Base-by-base conservation (phyloP, 2,113 vertebrate species). In the Rhinopomastus cyanomelas region DNA sequence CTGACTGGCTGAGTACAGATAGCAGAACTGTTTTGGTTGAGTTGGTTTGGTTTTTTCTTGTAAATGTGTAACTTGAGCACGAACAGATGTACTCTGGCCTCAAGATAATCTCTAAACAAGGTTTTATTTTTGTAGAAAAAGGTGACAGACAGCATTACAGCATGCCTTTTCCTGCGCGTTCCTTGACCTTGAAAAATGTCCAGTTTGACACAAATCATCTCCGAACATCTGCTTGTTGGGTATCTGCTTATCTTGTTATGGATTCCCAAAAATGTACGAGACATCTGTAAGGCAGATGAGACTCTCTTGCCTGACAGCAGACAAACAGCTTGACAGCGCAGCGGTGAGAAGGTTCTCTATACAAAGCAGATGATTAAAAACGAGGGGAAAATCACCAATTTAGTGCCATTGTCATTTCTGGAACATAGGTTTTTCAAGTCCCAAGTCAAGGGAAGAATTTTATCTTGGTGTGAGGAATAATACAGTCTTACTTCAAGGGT, bases 401-500 rank as follows among this genome's bases (percentile, higher is more conserved):
- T 27, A 79, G 74, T 95, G 74, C 74, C 66, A 55, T 16, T 84
- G 55, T 57, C 32, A 72, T 84, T 87, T 91, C 83, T 91, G 83
- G 71, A 95, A 88, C 62, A 87, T 6, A 78, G 18, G 17, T 91
- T 95, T 95, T 90, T 88, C 62, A 72, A 95, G 92, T 92, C 62
- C 75, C 7, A 23, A 81, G 61, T 86, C 66, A 57, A 88, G 74
- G 83, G 77, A 87, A 88, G 55, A 90, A 68, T 73, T 91, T 77
- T 66, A 91, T 79, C 90, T 93, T 69, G 66, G 51, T 91, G 71
- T 93, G 86, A 95, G 86, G 84, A 95, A 91, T 69, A n/a, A n/a
- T n/a, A 84, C 37, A 90, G 81, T 88, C 88, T 91, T 88, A 86
- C 29, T 93, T 94, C 62, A 91, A 86, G 86, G 92, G 90, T 95